Conservation (phyloP, 1,140 invertebrate species). For the Aricia agestis region DNA sequence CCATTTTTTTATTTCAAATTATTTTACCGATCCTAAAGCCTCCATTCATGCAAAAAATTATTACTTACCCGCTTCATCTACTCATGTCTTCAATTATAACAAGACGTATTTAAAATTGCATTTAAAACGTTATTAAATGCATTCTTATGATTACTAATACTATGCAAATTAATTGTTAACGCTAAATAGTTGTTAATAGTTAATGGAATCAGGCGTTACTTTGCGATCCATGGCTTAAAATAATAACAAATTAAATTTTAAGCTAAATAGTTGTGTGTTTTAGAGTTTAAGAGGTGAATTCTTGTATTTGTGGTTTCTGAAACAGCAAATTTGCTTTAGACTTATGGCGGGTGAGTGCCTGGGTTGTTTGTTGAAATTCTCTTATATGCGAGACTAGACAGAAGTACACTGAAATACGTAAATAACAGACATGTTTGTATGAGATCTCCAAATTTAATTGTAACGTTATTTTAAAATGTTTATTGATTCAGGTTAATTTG, state of each 20-base stretch:
- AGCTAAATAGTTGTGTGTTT: background rate
- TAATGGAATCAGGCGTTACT: too few species aligned
- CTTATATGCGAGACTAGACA: background rate
- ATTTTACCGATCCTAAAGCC: too few species aligned
- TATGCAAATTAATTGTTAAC: background rate
- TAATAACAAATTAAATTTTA: background rate
- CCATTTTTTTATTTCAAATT: too few species aligned
- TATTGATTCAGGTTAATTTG: too few species aligned
- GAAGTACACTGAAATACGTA: background rate
- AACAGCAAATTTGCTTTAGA: slow-evolving; percentile 19
- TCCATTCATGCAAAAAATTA: too few species aligned
- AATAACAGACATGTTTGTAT: background rate
- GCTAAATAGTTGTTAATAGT: slow-evolving; percentile 1
- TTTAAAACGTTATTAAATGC: too few species aligned
- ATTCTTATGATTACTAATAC: background rate
- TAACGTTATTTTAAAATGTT: background rate
- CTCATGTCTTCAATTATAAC: too few species aligned
- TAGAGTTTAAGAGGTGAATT: background rate
- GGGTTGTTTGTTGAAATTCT: slow-evolving; percentile 16
- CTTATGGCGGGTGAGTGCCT: slow-evolving; percentile 12
- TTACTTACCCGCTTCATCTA: too few species aligned
- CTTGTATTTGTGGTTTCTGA: slow-evolving; percentile 16
- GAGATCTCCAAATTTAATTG: background rate
- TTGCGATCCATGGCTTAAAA: too few species aligned
- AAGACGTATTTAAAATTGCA: too few species aligned